Base-by-base conservation (phyloP, 1,140 invertebrate species). In the Centruroides sculpturatus region DNA sequence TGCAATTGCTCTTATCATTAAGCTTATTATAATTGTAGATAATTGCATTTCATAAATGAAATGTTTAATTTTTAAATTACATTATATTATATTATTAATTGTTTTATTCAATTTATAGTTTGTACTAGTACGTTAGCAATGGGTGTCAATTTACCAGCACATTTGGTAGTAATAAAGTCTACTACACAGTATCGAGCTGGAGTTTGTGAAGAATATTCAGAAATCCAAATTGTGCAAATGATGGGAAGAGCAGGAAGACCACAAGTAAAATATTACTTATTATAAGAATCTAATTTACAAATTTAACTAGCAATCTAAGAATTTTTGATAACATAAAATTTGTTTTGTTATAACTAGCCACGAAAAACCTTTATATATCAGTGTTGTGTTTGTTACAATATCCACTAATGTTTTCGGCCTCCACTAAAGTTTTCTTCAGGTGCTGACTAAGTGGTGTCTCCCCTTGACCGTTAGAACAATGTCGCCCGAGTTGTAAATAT, bases 81-180 rank as follows among this genome's bases (percentile, higher is more conserved):
- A 59, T 55, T 47, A 0, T 59, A 11, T 48, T 56, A 34, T 47
- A 50, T 59, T 35, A 56, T 11, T 1, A 13, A 11, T 36, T n/a
- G 11, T 11, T 56, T 56, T 56, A n/a, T 47, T 52, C 13, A 57
- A 11, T 0, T 61, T 59, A 13, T 35, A 64, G 77, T 85, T 9
- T 79, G 82, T 1, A 85, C 84, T 7, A 83, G 81, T 52, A 85
- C 84, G 3, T 71, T 85, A 76, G 85, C 86, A 5, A 86, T 87
- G 81, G 87, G 86, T 34, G 84, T 90, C 0, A 89, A 90, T 72
- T 73, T 90, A 12, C 86, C 86, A 8, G 87, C 86, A 4, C 86
- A 89, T 74, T 74, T 89, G 13, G 86, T 89, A 3, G 81, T 90
- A 8, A 77, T 90, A n/a, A 89, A 89, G 71, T 85, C 85, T 12